These are phyloP conservation scores for Trissoscelio sp. DNA, from an alignment of 2,888 invertebrate genomes.

Conservation along the genomic window DNA sequence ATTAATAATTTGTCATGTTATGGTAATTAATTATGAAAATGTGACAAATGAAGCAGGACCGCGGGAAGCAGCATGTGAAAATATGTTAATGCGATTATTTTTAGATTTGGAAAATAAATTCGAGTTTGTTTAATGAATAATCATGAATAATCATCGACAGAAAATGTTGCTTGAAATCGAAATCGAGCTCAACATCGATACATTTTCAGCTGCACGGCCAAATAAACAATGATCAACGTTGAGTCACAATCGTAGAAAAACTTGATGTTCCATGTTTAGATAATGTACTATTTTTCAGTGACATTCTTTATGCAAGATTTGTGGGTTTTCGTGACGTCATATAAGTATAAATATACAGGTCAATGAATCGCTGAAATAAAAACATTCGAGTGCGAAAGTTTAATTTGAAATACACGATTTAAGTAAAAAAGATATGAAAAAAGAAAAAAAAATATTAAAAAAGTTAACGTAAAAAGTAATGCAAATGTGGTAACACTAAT, in stretches of 20 bases:
- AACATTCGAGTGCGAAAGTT: not conserved
- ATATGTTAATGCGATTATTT: not conserved
- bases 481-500: no score
- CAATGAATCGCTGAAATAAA: conserved; percentile 1
- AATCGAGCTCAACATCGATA: not conserved
- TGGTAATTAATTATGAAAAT: conserved; percentile 3
- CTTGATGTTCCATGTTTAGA: conserved; percentile 15
- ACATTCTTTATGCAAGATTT: conserved; percentile 9
- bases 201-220: not conserved
- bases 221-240: conserved; percentile 12
- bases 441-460: no score
- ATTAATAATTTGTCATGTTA: conserved; percentile 10
- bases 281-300: conserved; percentile 17
- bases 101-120: not conserved
- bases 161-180: not conserved
- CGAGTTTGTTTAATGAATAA: not conserved
- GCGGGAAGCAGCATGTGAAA: not conserved
- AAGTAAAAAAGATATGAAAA: no score
- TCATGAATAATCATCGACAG: not conserved
- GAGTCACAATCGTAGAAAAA: conserved; percentile 18
- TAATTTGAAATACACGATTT: no score
- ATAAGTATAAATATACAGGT: conserved; percentile 9
- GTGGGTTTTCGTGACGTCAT: not conserved
- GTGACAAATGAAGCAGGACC: not conserved
- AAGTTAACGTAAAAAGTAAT: no score